Evolutionary conservation across 2,113 vertebrate species (phyloP), one percentile per base, ranked within the genome.

Genomic region (Phrynocephalus versicolor): DNA sequence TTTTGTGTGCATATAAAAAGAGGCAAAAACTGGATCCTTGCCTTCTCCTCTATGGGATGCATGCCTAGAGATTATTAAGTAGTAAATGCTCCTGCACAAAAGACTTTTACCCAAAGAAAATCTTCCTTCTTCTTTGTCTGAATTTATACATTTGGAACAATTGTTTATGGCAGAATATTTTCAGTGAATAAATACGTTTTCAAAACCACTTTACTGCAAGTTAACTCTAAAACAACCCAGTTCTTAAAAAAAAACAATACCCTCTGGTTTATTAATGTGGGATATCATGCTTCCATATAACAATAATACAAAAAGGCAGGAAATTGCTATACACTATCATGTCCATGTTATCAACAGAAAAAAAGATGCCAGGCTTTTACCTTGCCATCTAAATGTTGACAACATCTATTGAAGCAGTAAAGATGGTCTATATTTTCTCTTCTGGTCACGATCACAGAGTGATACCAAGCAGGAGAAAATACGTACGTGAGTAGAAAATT

Each of bases 1-100:
- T 60, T 39, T 0, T 82, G 65, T 57, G 67, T 58, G 21, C 69
- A 23, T 82, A 41, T 18, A 35, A 16, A 39, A 88, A 84, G 18
- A 88, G 62, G 13, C 83, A 77, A 84, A n/a, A 8, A 81, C 1
- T 39, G 79, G 3, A 19, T 89, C 25, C 35, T 37, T 19, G 35
- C 84, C 79, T n/a, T 71, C 39, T 21, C 82, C 39, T 87, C 60
- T 76, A 65, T n/a, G 57, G 27, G 83, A 83, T 30, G 65, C n/a
- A 64, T 62, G 37, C 57, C 35, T 78, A 15, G 14, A 19, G 73
- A 81, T 25, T 87, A 81, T 0, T 84, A 72, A 88, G 70, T 1
- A 9, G 25, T 41, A 77, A 76, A 37, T 25, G 8, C 16, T 33
- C 84, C 19, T 4, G 27, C 18, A 55, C 77, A 86, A 85, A 30